Conservation (phyloP, 2,797 vertebrate genomes). For the Cichlasoma orientale region DNA sequence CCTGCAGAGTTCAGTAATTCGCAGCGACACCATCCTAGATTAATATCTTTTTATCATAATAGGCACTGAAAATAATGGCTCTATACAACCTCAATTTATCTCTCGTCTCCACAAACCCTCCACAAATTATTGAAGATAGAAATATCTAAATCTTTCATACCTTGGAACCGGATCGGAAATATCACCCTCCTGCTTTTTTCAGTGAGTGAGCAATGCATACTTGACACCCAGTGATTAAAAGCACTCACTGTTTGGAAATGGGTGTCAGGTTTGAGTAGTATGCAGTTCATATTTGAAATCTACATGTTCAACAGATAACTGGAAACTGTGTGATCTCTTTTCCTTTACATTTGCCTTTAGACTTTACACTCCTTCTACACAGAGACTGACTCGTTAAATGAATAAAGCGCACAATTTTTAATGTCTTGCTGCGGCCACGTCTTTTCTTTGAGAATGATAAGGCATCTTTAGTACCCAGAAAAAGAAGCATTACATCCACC, state of each 20-base stretch:
- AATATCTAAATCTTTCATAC: neutral
- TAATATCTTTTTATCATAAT: conserved; percentile 1
- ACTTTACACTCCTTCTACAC: neutral
- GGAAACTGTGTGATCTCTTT: neutral
- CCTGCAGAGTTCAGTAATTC: conserved; percentile 1
- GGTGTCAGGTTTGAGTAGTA: neutral
- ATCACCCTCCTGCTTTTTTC: neutral
- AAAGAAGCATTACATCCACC: neutral
- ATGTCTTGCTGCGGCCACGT: neutral
- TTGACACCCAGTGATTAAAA: neutral
- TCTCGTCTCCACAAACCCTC: neutral
- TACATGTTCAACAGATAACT: neutral
- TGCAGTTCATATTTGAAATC: neutral
- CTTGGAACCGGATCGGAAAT: neutral
- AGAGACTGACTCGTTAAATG: neutral
- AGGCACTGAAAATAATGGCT: neutral
- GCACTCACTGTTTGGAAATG: neutral
- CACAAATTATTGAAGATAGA: neutral
- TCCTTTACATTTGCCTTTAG: fast-evolving
- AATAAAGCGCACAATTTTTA: neutral
- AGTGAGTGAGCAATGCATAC: neutral
- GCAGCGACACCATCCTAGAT: neutral
- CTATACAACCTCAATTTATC: neutral
- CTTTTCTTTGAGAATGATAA: neutral
- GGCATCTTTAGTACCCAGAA: neutral